Percentiles rank a stretch among this genome's conserved stretches.
These are phyloP conservation scores for Mormyrops boulengeri DNA, from an alignment of 2,797 vertebrate species.

Conservation along the genomic window DNA sequence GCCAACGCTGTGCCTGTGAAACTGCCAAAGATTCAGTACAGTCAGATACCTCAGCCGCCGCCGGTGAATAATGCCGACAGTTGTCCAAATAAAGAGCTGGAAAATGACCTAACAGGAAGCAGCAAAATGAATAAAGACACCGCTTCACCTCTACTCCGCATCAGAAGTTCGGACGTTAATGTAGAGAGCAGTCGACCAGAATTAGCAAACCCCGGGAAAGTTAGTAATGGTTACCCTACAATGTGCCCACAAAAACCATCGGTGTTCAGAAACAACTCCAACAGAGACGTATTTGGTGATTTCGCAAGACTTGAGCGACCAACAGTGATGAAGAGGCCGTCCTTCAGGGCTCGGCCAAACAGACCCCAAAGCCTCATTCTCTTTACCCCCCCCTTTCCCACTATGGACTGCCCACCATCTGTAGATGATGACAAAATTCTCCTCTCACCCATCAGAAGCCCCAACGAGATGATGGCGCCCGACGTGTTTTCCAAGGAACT, in stretches of 20 bases:
- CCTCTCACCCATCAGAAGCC: constrained; percentile 79
- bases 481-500: constrained; percentile 64
- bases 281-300: constrained; percentile 74
- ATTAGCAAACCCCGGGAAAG: constrained; percentile 48
- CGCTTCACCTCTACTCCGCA: constrained; percentile 48
- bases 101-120: constrained; percentile 49
- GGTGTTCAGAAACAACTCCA: constrained; percentile 71
- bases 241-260: constrained; percentile 56
- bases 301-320: constrained; percentile 76
- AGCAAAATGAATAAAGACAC: constrained; percentile 48
- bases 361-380: constrained; percentile 95
- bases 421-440: constrained; percentile 74
- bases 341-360: constrained; percentile 81
- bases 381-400: constrained; percentile 91
- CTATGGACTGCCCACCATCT: constrained; percentile 83
- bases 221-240: constrained; percentile 14
- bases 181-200: constrained; percentile 65
- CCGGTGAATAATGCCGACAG: constrained; percentile 54
- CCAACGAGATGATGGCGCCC: constrained; percentile 67
- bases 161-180: constrained; percentile 67
- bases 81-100: constrained; percentile 48
- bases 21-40: constrained; percentile 91
- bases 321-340: constrained; percentile 75
- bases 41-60: constrained; percentile 80
- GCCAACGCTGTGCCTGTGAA: constrained; percentile 90